Evolutionary conservation across 2,113 vertebrate genomes (phyloP).

Genomic region (Dolichallabes microphthalmus): DNA sequence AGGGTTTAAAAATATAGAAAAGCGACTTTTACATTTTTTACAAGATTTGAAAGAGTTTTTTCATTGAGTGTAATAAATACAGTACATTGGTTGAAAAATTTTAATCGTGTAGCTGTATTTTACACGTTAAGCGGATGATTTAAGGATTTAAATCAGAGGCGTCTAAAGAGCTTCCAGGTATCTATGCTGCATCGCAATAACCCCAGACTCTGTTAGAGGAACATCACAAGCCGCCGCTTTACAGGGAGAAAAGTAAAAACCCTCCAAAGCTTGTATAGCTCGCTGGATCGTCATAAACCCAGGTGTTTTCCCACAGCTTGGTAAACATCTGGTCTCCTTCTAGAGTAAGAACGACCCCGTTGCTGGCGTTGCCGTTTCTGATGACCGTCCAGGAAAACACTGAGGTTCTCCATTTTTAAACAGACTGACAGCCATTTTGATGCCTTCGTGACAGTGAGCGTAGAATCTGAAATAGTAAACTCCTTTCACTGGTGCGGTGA

Average conservation of each 20-base stretch:
- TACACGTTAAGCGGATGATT: no score
- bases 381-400: background rate
- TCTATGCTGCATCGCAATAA: no score
- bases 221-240: background rate
- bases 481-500: slow-evolving; percentile 31
- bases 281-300: slow-evolving; percentile 48
- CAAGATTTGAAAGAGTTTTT: no score
- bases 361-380: slow-evolving; percentile 33
- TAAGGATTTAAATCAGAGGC: no score
- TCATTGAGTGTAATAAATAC: no score
- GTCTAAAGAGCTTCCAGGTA: no score
- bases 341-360: slow-evolving; percentile 35
- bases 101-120: no score
- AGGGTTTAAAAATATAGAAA: no score
- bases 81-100: no score
- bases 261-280: slow-evolving; percentile 43
- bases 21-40: no score
- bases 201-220: no score
- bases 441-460: slow-evolving; percentile 37
- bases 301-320: slow-evolving; percentile 29
- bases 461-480: slow-evolving; percentile 57
- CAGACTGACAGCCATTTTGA: slow-evolving; percentile 1
- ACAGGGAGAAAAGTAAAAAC: slow-evolving; percentile 39
- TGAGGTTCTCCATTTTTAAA: slow-evolving; percentile 25
- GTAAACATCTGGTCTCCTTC: slow-evolving; percentile 42